phyloP scores from a whole-genome alignment of 1,140 invertebrate species.

The Pachyrhynchus sulphureomaculatus region DNA sequence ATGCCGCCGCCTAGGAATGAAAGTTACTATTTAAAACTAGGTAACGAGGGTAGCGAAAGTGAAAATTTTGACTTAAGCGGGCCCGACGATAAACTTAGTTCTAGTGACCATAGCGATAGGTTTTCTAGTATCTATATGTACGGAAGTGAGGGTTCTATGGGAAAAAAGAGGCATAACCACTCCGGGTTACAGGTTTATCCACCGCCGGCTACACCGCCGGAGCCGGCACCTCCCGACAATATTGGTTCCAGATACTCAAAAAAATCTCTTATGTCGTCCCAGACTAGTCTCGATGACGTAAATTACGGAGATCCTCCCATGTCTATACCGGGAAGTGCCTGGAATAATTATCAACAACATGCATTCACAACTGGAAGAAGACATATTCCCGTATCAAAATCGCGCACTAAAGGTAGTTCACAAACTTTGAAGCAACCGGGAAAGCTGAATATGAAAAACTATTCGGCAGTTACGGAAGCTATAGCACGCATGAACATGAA shows the following conservation, averaged over 20 bases:
- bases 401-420: constrained; percentile 71
- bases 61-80: constrained; percentile 77
- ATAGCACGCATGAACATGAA: constrained; percentile 74
- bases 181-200: constrained; percentile 80
- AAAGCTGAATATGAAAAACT: constrained; percentile 88
- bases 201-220: constrained; percentile 75
- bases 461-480: constrained; percentile 84
- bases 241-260: constrained; percentile 39
- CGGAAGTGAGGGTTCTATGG: constrained; percentile 48
- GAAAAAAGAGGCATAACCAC: constrained; percentile 43
- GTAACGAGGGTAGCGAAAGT: constrained; percentile 69
- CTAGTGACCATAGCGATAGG: constrained; percentile 71
- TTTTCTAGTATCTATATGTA: constrained; percentile 54
- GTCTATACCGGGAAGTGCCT: constrained; percentile 52
- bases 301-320: constrained; percentile 54
- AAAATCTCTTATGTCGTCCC: constrained; percentile 53
- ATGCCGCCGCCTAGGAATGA: constrained; percentile 68
- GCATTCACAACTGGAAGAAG: constrained; percentile 82
- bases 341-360: constrained; percentile 69
- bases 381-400: constrained; percentile 63
- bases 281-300: constrained; percentile 66
- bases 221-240: constrained; percentile 78
- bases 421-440: constrained; percentile 86
- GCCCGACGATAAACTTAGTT: constrained; percentile 53
- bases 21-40: constrained; percentile 65